Percentiles rank a stretch among this genome's conserved stretches.
Conservation (phyloP, 2,113 vertebrate species). For the Hippocampus mohnikei region DNA sequence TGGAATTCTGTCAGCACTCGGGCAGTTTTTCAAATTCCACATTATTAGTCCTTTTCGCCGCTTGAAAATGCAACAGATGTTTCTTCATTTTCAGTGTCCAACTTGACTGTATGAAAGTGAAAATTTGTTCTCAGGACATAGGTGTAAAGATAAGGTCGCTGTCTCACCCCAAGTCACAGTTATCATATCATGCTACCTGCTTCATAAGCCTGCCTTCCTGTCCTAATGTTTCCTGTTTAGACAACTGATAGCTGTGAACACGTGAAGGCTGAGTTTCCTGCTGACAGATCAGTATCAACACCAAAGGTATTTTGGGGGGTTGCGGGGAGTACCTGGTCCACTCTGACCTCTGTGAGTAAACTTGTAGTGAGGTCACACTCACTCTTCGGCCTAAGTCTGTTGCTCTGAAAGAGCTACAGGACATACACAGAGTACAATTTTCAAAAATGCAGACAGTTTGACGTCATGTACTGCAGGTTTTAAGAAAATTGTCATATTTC, state of each 20-base stretch:
- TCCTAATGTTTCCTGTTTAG: constrained; percentile 56
- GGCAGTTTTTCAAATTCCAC: background rate
- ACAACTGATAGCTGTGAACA: constrained; percentile 34
- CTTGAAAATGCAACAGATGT: background rate
- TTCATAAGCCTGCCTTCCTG: constrained; percentile 60
- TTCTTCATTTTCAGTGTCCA: background rate
- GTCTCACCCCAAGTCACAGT: background rate
- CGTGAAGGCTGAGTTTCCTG: constrained; percentile 69
- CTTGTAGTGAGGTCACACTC: constrained; percentile 72
- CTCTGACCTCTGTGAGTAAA: constrained; percentile 84
- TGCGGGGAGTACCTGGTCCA: constrained; percentile 81
- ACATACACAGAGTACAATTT: constrained; percentile 39
- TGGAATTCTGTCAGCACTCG: background rate
- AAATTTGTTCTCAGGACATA: background rate
- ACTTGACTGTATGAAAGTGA: background rate
- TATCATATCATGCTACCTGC: constrained; percentile 27
- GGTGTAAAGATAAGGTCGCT: constrained; percentile 4
- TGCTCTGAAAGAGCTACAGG: constrained; percentile 89
- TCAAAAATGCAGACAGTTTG: constrained; percentile 40
- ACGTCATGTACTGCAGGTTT: constrained; percentile 7
- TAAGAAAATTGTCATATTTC: background rate
- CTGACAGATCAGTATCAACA: constrained; percentile 57
- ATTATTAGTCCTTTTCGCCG: background rate
- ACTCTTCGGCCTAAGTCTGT: constrained; percentile 64
- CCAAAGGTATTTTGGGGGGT: constrained; percentile 46